Base-by-base conservation (phyloP, 2,888 invertebrate genomes). In the Phengaris alcon region DNA sequence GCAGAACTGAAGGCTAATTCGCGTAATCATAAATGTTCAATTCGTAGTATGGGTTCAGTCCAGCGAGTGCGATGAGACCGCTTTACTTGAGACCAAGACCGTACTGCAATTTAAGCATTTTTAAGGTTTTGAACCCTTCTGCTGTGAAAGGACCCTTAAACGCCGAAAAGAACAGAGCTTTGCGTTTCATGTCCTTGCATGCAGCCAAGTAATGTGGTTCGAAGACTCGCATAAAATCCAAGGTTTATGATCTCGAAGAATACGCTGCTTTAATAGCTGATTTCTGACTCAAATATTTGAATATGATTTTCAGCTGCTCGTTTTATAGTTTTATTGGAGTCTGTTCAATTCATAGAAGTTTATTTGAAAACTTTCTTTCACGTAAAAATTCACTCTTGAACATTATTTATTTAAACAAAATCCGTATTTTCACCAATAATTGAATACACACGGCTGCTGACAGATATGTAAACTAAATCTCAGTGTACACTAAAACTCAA, bases 171-270 rank as follows among this genome's bases (percentile, higher is more conserved):
- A 64, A 64, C 64, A 64, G 64, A 64, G 64, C 64, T 64, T 64
- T 64, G 64, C 35, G 64, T 64, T 64, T 44, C 64, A 64, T 64
- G 64, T 64, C 64, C 35, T 64, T 64, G 64, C 64, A 64, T 64
- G 64, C 64, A 64, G 64, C 64, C 35, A 12, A 35, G 64, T 35
- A 64, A 64, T 64, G 64, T 64, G 64, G n/a, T 69, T 69, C 48
- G 69, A 69, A 69, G 69, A 48, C 15, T 69, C 69, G 69, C 69
- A 69, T 69, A 69, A 69, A 69, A 69, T 48, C 48, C 48, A 69
- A 48, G 69, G 69, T 69, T 69, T 69, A 69, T 69, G 69, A 48
- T 69, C 46, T 59, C 64, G 35, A 64, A 64, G 64, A 64, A 64
- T 64, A 64, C 64, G 64, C 64, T 44, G 64, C 64, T 64, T 64